phyloP scores from a whole-genome alignment of 2,797 vertebrate genomes.

The Trachurus trachurus region DNA sequence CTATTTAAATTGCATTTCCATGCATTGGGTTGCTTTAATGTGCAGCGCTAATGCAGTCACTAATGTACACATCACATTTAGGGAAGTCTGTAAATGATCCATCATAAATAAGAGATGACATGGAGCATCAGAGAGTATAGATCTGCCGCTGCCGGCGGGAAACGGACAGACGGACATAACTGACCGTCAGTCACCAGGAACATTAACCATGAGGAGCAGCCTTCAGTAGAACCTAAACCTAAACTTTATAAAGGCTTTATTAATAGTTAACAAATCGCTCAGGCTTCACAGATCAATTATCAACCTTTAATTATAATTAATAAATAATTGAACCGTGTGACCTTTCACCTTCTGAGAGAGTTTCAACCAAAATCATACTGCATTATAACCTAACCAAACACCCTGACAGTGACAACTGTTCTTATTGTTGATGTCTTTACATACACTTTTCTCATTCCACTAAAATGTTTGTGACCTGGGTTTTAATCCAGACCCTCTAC shows the following conservation, averaged over 20 bases:
- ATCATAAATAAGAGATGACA: conserved; percentile 83
- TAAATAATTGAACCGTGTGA: neutral
- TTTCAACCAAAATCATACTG: neutral
- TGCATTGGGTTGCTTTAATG: conserved; percentile 68
- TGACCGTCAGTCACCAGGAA: too few species aligned
- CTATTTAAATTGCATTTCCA: conserved; percentile 76
- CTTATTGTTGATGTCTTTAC: neutral
- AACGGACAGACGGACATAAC: neutral
- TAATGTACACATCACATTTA: conserved; percentile 80
- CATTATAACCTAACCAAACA: neutral
- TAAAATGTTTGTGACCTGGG: neutral
- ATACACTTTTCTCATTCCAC: neutral
- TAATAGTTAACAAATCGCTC: neutral
- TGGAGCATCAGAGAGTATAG: conserved; percentile 63
- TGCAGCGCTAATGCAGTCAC: conserved; percentile 74
- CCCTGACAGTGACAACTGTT: neutral
- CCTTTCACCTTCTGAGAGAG: neutral
- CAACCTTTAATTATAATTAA: neutral
- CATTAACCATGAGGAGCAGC: too few species aligned
- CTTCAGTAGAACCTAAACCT: too few species aligned
- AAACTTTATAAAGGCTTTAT: neutral
- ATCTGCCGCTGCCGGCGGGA: conserved; percentile 47
- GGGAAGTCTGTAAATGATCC: conserved; percentile 71
- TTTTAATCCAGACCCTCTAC: neutral
- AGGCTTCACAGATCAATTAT: neutral